These are phyloP conservation scores for Nibea coibor DNA, from an alignment of 2,113 vertebrate genomes.

Conservation along the genomic window DNA sequence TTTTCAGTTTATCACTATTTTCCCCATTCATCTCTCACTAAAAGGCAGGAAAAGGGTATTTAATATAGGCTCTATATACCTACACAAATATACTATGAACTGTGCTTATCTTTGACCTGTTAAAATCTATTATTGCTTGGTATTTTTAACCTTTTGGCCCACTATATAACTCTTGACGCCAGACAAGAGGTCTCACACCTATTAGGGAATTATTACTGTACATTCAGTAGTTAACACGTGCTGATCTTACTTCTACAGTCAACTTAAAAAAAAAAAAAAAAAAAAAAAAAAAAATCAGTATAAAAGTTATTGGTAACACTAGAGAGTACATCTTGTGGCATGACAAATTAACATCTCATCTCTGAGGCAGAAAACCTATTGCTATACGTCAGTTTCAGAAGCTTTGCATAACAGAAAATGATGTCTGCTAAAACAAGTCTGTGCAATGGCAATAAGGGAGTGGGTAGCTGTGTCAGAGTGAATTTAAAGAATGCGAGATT, in stretches of 20 bases:
- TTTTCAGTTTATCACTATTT: constrained; percentile 10
- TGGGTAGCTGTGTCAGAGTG: neutral
- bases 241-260: constrained; percentile 15
- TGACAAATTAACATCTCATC: neutral
- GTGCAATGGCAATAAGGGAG: constrained; percentile 2
- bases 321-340: constrained; percentile 19
- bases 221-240: constrained; percentile 59
- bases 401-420: neutral
- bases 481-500: neutral
- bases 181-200: constrained; percentile 16
- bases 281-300: neutral
- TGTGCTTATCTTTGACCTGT: constrained; percentile 65
- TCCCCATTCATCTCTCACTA: constrained; percentile 19
- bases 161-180: neutral
- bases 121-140: constrained; percentile 73
- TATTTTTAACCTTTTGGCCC: neutral
- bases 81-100: constrained; percentile 54
- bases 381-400: constrained; percentile 21
- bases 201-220: constrained; percentile 39
- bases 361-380: constrained; percentile 15
- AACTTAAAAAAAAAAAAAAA: neutral
- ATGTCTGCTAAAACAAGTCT: constrained; percentile 25
- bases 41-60: constrained; percentile 36
- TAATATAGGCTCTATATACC: constrained; percentile 28
- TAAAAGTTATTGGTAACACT: neutral